Percentiles rank a stretch among this genome's conserved stretches.
phyloP scores from a whole-genome alignment of 2,888 invertebrate genomes.

The Andrena haemorrhoa region DNA sequence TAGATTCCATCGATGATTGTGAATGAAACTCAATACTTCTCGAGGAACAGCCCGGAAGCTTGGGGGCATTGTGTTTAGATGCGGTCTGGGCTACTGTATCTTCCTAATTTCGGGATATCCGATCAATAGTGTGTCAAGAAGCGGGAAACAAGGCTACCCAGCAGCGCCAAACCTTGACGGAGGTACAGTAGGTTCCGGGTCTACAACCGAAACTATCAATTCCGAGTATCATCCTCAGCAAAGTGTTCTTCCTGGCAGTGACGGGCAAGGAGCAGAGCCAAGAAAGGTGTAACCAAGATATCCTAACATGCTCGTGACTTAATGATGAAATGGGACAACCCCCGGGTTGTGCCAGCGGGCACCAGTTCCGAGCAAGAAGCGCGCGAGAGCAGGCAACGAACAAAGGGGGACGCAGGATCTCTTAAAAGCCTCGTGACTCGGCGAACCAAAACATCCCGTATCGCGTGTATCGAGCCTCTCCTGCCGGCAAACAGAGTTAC shows the following conservation, averaged over 20 bases:
- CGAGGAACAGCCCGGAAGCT: neutral
- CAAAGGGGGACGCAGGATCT: neutral
- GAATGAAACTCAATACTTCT: constrained; percentile 9
- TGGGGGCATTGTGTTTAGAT: neutral
- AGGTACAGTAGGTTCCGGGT: no score
- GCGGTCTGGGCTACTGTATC: neutral
- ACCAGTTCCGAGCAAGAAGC: neutral
- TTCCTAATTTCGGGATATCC: neutral
- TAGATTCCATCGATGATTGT: constrained; percentile 19
- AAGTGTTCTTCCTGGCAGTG: no score
- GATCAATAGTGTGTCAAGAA: neutral
- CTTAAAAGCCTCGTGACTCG: constrained; percentile 48
- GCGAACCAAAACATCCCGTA: constrained; percentile 65
- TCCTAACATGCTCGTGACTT: no score
- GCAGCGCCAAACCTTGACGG: no score
- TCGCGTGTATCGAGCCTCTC: constrained; percentile 1
- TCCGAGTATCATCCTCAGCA: no score
- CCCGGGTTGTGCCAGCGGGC: neutral
- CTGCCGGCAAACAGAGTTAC: constrained; percentile 72
- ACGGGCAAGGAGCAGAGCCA: no score
- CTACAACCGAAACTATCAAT: no score
- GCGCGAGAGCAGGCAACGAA: neutral
- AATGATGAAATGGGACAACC: no score
- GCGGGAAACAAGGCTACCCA: no score
- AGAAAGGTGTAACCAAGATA: no score